Base-by-base conservation (phyloP, 2,888 invertebrate species). In the Rhingia rostrata region DNA sequence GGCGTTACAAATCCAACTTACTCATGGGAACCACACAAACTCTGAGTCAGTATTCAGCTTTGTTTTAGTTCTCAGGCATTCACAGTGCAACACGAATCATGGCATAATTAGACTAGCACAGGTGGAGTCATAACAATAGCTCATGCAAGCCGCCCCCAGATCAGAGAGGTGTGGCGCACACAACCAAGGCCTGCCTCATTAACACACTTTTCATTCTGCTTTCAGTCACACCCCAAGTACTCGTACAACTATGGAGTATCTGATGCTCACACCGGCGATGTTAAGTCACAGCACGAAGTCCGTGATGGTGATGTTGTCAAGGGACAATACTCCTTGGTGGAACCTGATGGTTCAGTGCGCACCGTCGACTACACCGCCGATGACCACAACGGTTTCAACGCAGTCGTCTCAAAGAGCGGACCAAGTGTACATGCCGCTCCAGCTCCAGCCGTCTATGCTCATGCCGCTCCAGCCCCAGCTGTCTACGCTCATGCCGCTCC, bases 321-420 rank as follows among this genome's bases (percentile, higher is more conserved):
- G 89, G 92, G 92, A 87, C 92, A 92, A 83, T 92, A 92, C 89
- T 92, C 92, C 49, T 88, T 92, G 86, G 92, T 92, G 56, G 92
- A 92, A 88, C 91, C 92, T 79, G 92, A 92, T 77, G 92, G 92
- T 89, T 92, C 92, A 70, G 92, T 92, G 86, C 91, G 92, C 82
- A 92, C 92, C 81, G 92, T 92, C 60, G 92, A 92, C 86, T 92
- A 92, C 86, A 91, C 91, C 86, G 92, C 92, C 78, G 92, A 92
- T 88, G 92, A 92, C 56, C 91, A 91, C 87, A 91, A 90, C 60
- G 92, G 92, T 30, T 92, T 92, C 89, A 92, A 92, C 72, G 92
- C 92, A n/a, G 90, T 92, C 70, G 92, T 92, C 53, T 90, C 91
- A 82, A 92, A 92, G 88, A 90, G 88, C 69, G 92, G 90, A 22